A percentile compares a stretch with the other conserved stretches of the same genome.
phyloP scores from a whole-genome alignment of 1,140 invertebrate species.

The Polyergus mexicanus region DNA sequence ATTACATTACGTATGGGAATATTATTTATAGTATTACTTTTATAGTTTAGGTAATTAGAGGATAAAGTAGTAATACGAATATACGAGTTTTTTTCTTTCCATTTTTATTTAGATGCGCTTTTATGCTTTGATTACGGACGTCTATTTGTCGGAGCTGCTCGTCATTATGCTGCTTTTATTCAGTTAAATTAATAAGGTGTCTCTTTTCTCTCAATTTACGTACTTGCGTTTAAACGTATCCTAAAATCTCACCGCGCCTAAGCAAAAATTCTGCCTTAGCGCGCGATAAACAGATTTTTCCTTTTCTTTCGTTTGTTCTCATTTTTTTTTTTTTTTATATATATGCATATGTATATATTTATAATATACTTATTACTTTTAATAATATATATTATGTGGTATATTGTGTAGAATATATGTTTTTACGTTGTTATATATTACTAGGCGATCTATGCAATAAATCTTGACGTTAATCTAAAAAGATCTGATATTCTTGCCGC shows the following conservation, averaged over 20 bases:
- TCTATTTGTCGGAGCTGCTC: slow-evolving; percentile 78
- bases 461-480: slow-evolving; percentile 55
- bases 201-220: slow-evolving; percentile 66
- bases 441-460: slow-evolving; percentile 64
- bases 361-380: slow-evolving; percentile 75
- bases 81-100: slow-evolving; percentile 67
- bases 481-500: not conserved
- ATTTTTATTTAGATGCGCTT: slow-evolving; percentile 71
- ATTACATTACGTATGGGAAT: slow-evolving; percentile 81
- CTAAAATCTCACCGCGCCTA: slow-evolving; percentile 70
- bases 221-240: slow-evolving; percentile 67
- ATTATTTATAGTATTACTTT: slow-evolving; percentile 81
- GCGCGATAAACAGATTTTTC: slow-evolving; percentile 67
- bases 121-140: slow-evolving; percentile 78
- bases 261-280: slow-evolving; percentile 75
- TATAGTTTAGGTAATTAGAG: slow-evolving; percentile 81
- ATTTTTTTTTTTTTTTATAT: no score
- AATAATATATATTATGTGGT: slow-evolving; percentile 74
- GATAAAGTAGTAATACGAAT: slow-evolving; percentile 80
- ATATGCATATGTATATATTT: slow-evolving; percentile 70
- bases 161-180: slow-evolving; percentile 67
- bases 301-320: slow-evolving; percentile 55
- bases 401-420: slow-evolving; percentile 74
- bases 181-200: slow-evolving; percentile 64
- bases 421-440: slow-evolving; percentile 74